phyloP scores from a whole-genome alignment of 1,140 invertebrate genomes.

The Holcopasites calliopsidis region DNA sequence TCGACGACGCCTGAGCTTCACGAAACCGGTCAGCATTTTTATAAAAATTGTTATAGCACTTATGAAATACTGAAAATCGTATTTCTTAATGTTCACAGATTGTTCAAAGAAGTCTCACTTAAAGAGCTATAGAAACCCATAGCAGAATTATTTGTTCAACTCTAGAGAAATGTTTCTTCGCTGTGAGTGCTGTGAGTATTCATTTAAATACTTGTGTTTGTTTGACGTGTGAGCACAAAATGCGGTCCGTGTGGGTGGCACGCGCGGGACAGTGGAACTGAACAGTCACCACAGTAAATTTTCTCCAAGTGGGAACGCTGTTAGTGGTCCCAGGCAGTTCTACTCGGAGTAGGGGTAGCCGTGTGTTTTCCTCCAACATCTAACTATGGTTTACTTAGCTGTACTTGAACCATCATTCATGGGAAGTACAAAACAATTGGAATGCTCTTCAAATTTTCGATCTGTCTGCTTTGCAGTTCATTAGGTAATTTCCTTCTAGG shows the following conservation, averaged over 20 bases:
- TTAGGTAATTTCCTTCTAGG: no score
- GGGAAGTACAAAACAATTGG: no score
- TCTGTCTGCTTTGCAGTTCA: no score
- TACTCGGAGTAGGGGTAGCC: slow-evolving; percentile 36
- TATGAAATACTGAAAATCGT: background rate
- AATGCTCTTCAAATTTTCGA: no score
- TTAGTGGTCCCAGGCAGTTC: background rate
- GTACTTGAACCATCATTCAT: no score
- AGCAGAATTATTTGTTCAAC: no score
- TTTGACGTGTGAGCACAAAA: background rate
- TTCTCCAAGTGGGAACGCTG: slow-evolving; percentile 21
- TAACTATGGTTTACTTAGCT: background rate
- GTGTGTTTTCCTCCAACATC: background rate
- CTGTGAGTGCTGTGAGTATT: no score
- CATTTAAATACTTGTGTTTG: background rate
- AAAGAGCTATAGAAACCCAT: background rate
- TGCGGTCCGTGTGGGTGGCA: slow-evolving; percentile 14
- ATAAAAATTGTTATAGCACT: no score
- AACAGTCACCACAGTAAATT: slow-evolving; percentile 23
- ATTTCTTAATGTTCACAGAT: background rate
- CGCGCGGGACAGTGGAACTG: slow-evolving; percentile 49
- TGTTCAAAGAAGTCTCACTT: background rate
- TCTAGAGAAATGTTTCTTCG: no score
- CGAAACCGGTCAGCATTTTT: slow-evolving; percentile 15
- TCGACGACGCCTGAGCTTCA: slow-evolving; percentile 14